Conservation (phyloP, 2,113 vertebrate species). For the Anoplopoma fimbria region DNA sequence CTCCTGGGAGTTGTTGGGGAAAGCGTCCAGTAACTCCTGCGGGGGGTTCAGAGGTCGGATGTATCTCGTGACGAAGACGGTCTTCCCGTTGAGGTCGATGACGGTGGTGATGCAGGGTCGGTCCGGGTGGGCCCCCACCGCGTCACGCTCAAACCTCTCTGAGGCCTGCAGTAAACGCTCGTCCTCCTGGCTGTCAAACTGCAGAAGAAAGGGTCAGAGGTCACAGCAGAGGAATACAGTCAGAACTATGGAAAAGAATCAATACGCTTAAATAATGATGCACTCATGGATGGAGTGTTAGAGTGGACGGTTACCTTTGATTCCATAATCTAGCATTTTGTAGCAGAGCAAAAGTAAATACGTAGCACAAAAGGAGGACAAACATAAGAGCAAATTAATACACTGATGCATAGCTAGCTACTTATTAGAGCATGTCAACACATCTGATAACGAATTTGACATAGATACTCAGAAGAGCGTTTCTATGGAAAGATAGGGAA, state of each 20-base stretch:
- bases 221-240: neutral
- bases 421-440: neutral
- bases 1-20: conserved; percentile 82
- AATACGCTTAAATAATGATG: neutral
- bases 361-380: conserved; percentile 32
- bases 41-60: conserved; percentile 92
- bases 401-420: neutral
- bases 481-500: too few species aligned
- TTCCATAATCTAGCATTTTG: conserved; percentile 87
- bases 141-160: conserved; percentile 89
- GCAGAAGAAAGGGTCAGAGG: conserved; percentile 41
- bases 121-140: conserved; percentile 83
- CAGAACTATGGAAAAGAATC: neutral
- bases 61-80: conserved; percentile 92
- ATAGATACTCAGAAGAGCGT: too few species aligned
- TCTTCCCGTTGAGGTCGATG: conserved; percentile 92
- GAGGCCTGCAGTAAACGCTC: conserved; percentile 91
- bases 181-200: conserved; percentile 96
- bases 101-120: conserved; percentile 91
- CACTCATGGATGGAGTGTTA: neutral
- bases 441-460: too few species aligned
- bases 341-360: conserved; percentile 72
- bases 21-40: conserved; percentile 86
- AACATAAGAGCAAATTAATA: conserved; percentile 29
- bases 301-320: conserved; percentile 77